phyloP scores from a whole-genome alignment of 2,888 invertebrate species.

The Cephus nigrinus region DNA sequence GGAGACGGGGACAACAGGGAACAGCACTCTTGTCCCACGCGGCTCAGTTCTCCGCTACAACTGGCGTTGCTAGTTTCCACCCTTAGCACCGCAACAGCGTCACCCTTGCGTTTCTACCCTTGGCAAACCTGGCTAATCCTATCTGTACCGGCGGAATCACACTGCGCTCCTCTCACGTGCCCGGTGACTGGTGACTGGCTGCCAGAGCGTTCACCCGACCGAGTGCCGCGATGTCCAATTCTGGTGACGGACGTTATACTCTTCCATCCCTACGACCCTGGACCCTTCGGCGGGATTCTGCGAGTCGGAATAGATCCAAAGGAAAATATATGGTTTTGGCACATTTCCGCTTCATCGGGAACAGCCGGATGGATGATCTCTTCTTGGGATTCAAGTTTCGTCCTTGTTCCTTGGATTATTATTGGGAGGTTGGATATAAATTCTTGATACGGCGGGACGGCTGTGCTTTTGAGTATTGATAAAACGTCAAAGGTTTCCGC shows the following conservation, averaged over 20 bases:
- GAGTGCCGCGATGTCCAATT: not conserved
- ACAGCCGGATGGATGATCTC: not conserved
- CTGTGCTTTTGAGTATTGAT: not conserved
- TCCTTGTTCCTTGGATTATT: not conserved
- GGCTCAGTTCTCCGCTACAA: conserved; percentile 53
- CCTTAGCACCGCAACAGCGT: conserved; percentile 15
- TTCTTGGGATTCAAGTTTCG: not conserved
- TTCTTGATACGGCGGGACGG: not conserved
- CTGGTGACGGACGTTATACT: not conserved
- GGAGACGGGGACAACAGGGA: conserved; percentile 45
- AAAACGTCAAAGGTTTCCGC: not conserved
- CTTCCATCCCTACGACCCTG: not conserved
- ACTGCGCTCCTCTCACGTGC: conserved; percentile 21
- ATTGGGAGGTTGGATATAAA: not conserved
- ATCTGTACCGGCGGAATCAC: conserved; percentile 44
- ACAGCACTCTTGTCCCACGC: conserved; percentile 58
- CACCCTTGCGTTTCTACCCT: conserved; percentile 2
- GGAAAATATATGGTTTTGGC: not conserved
- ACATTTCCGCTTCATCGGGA: not conserved
- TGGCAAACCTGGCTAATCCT: conserved; percentile 43
- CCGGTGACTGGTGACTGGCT: not conserved
- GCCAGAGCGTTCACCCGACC: not conserved
- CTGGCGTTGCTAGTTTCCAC: conserved; percentile 21
- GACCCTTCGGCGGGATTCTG: not conserved
- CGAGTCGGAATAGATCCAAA: not conserved